Percentiles rank a stretch among this genome's conserved stretches.
phyloP scores from a whole-genome alignment of 1,140 invertebrate species.

The Dermatophagoides farinae region DNA sequence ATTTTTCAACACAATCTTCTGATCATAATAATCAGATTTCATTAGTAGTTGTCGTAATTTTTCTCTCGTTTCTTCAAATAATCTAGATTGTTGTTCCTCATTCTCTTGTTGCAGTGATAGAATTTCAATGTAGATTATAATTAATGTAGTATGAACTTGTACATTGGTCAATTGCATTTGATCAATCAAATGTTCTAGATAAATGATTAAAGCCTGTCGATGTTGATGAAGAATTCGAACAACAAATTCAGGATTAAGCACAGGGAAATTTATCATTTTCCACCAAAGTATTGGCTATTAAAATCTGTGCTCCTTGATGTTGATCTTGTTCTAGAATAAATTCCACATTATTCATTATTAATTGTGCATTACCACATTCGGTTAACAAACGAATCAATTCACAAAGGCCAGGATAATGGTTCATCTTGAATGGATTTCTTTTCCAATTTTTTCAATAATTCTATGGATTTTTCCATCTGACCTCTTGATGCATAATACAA shows the following conservation, averaged over 20 bases:
- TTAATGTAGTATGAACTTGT: slow-evolving; percentile 31
- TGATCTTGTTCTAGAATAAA: slow-evolving; percentile 29
- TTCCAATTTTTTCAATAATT: slow-evolving; percentile 27
- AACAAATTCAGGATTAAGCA: slow-evolving; percentile 23
- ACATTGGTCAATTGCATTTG: not conserved
- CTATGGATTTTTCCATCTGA: slow-evolving; percentile 27
- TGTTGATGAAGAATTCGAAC: slow-evolving; percentile 28
- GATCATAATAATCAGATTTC: slow-evolving; percentile 28
- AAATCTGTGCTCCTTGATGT: slow-evolving; percentile 22
- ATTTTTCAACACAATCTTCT: slow-evolving; percentile 29
- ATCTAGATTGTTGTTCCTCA: not conserved
- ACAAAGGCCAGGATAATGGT: slow-evolving; percentile 25
- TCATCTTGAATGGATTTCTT: slow-evolving; percentile 25
- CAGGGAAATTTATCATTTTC: not conserved
- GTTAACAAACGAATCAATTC: slow-evolving; percentile 28
- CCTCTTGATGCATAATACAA: slow-evolving; percentile 25
- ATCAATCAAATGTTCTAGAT: slow-evolving; percentile 29
- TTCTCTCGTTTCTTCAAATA: slow-evolving; percentile 18
- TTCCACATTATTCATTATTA: slow-evolving; percentile 31
- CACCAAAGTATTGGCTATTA: not conserved
- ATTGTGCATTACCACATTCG: slow-evolving; percentile 25
- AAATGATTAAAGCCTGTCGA: slow-evolving; percentile 28
- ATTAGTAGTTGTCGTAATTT: slow-evolving; percentile 29
- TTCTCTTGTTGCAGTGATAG: not conserved
- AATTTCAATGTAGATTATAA: slow-evolving; percentile 29